Conservation (phyloP, 2,888 invertebrate species). For the Limnephilus auricula region DNA sequence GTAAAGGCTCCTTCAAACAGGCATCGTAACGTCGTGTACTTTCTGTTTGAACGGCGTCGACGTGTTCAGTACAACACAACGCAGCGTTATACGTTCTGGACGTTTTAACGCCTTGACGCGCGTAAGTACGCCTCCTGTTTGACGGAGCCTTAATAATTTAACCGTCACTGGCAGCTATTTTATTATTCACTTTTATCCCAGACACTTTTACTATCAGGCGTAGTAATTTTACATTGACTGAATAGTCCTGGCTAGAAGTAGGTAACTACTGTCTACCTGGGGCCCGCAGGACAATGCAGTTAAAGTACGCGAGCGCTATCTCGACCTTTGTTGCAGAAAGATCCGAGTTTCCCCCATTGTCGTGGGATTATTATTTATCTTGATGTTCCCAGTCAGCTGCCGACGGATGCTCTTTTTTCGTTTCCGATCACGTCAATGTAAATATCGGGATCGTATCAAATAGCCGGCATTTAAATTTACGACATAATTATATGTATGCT, state of each 20-base stretch:
- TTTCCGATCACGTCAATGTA: conserved; percentile 44
- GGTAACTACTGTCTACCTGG: not conserved
- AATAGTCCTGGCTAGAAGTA: not conserved
- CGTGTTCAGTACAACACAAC: too few relatives aligned
- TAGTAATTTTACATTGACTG: not conserved
- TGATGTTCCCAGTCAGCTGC: conserved; percentile 44
- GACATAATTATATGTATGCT: not conserved
- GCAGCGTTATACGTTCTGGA: too few relatives aligned
- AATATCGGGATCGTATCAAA: conserved; percentile 35
- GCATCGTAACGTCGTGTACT: too few relatives aligned
- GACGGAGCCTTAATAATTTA: too few relatives aligned
- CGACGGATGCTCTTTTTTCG: conserved; percentile 39
- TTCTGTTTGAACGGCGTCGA: too few relatives aligned
- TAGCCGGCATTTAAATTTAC: not conserved
- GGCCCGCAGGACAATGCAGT: conserved; percentile 13
- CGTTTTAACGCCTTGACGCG: too few relatives aligned
- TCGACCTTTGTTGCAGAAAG: conserved; percentile 42
- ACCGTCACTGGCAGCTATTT: not conserved
- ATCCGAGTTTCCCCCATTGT: conserved; percentile 25
- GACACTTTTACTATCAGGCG: conserved; percentile 3
- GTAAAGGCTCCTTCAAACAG: too few relatives aligned
- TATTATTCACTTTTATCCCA: not conserved
- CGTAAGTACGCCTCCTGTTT: too few relatives aligned
- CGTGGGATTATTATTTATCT: conserved; percentile 45
- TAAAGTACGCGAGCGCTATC: conserved; percentile 3